These are phyloP conservation scores for Prenolepis imparis DNA, from an alignment of 2,888 invertebrate species.

Conservation along the genomic window DNA sequence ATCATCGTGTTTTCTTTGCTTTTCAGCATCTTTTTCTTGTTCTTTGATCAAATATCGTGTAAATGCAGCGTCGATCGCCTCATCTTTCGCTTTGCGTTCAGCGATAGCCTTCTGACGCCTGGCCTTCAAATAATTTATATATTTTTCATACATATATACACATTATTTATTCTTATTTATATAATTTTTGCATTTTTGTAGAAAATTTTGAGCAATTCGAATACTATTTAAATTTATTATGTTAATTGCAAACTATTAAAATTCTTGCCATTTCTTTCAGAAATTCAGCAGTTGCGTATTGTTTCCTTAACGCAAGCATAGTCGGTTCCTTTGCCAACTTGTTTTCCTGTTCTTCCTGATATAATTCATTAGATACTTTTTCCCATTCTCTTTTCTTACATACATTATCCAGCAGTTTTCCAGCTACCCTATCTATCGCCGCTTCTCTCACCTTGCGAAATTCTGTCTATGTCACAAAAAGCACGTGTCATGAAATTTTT, in stretches of 20 bases:
- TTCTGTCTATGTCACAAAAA: conserved; percentile 48
- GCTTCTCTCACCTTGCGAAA: conserved; percentile 50
- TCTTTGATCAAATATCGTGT: conserved; percentile 67
- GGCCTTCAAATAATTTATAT: not conserved
- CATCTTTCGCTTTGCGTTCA: conserved; percentile 68
- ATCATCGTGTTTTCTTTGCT: conserved; percentile 24
- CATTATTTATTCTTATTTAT: too few relatives aligned
- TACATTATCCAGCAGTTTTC: conserved; percentile 67
- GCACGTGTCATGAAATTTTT: not conserved
- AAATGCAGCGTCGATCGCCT: conserved; percentile 70
- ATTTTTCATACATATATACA: not conserved
- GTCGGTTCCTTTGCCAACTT: conserved; percentile 53
- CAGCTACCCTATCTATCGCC: conserved; percentile 61
- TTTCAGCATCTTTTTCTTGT: conserved; percentile 45
- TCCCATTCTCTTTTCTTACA: conserved; percentile 65
- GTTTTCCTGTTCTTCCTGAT: conserved; percentile 60
- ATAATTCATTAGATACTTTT: conserved; percentile 65
- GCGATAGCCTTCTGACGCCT: conserved; percentile 17
- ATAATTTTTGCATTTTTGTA: not conserved
- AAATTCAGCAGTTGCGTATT: conserved; percentile 57
- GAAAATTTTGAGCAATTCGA: not conserved
- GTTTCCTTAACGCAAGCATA: conserved; percentile 58
- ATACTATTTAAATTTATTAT: not conserved
- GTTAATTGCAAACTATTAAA: not conserved
- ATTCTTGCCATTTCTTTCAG: conserved; percentile 66